Percentiles rank a stretch among this genome's conserved stretches.
These are phyloP conservation scores for Stercorarius parasiticus DNA, from an alignment of 2,113 vertebrate genomes.

Conservation along the genomic window DNA sequence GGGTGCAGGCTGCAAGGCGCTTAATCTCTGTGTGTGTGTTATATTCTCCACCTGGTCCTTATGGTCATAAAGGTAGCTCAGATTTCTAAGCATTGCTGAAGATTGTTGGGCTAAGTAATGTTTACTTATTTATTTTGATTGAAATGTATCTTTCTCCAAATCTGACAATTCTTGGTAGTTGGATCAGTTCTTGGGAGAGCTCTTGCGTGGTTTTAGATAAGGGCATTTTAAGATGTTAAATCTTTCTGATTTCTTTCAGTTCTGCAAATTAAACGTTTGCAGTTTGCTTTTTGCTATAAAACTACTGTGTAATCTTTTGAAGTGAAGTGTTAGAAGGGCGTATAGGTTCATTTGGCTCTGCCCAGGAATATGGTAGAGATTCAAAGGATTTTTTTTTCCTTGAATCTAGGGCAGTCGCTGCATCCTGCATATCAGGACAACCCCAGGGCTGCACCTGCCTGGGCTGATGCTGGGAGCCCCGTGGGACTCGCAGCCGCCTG, in stretches of 20 bases:
- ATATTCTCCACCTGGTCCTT: neutral
- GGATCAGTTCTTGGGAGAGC: neutral
- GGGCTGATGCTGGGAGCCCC: neutral
- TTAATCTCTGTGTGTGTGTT: neutral
- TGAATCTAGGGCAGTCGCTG: neutral
- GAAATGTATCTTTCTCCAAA: neutral
- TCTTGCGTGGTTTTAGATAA: neutral
- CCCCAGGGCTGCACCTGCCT: neutral
- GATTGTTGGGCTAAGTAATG: neutral
- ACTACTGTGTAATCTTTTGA: neutral
- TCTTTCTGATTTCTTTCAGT: neutral
- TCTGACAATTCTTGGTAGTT: neutral
- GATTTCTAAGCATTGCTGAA: neutral
- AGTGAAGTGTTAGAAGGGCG: neutral
- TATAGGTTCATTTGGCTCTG: neutral
- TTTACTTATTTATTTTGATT: neutral
- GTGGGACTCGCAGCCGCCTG: accelerated
- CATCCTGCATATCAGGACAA: neutral
- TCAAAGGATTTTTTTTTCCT: neutral
- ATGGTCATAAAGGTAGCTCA: neutral
- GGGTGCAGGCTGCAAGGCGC: neutral
- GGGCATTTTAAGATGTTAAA: neutral
- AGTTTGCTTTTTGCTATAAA: neutral
- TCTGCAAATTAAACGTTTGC: accelerated
- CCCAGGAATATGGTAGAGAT: neutral